phyloP scores from a whole-genome alignment of 2,888 invertebrate genomes.

The Automeris io region DNA sequence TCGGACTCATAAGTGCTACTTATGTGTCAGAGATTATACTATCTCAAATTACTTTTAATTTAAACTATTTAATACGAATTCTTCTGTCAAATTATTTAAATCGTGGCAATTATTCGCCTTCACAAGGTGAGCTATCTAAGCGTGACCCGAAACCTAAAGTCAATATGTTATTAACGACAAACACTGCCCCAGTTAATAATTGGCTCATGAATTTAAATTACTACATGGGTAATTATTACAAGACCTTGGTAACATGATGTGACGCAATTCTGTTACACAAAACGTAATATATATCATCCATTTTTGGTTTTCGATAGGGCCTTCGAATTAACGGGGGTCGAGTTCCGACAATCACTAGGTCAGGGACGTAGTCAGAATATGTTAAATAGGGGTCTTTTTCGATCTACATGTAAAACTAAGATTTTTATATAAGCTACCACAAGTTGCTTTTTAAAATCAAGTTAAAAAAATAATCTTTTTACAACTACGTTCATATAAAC shows the following conservation, averaged over 20 bases:
- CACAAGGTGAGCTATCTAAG: background rate
- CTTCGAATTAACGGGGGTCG: conserved; percentile 43
- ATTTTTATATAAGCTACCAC: no score
- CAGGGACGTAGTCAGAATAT: conserved; percentile 9
- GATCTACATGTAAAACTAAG: no score
- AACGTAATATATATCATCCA: conserved; percentile 44
- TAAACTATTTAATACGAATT: no score
- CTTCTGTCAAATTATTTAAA: background rate
- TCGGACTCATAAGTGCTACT: no score
- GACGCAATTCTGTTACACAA: conserved; percentile 24
- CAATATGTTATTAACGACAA: conserved; percentile 18
- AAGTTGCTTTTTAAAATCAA: no score
- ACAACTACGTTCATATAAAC: no score
- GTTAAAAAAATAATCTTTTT: no score
- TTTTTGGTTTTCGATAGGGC: conserved; percentile 56
- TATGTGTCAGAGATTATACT: no score
- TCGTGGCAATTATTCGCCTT: background rate
- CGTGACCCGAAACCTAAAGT: background rate
- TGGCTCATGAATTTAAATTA: conserved; percentile 17
- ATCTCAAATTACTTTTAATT: no score
- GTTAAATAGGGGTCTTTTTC: no score
- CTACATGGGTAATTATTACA: conserved; percentile 19
- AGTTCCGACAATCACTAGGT: conserved; percentile 60
- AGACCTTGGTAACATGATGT: conserved; percentile 16
- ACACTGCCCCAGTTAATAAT: conserved; percentile 25